phyloP scores from a whole-genome alignment of 1,140 invertebrate species.

The Lutraria rhynchaena region DNA sequence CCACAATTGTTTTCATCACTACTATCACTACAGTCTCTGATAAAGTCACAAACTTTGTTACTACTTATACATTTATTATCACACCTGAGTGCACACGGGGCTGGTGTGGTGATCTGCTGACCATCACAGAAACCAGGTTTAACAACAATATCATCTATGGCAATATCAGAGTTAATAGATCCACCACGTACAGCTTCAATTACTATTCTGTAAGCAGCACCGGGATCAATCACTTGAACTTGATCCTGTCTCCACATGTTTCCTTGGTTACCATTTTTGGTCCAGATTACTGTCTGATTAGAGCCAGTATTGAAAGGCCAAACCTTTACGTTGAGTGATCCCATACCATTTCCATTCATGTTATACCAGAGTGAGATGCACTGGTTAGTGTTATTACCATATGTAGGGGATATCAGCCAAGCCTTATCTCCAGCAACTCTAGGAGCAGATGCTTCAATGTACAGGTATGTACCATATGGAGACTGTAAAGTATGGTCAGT shows the following conservation, averaged over 20 bases:
- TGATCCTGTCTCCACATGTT: slow-evolving; percentile 67
- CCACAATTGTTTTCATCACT: slow-evolving; percentile 76
- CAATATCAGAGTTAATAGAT: slow-evolving; percentile 70
- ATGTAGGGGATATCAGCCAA: slow-evolving; percentile 67
- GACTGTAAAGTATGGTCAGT: slow-evolving; percentile 69
- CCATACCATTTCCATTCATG: slow-evolving; percentile 87
- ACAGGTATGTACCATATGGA: slow-evolving; percentile 77
- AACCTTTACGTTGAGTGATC: slow-evolving; percentile 69
- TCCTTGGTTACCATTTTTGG: slow-evolving; percentile 73
- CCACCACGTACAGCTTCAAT: slow-evolving; percentile 72
- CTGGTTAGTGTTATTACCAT: slow-evolving; percentile 61
- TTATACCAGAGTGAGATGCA: slow-evolving; percentile 87
- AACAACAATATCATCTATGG: slow-evolving; percentile 75
- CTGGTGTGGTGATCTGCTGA: slow-evolving; percentile 50
- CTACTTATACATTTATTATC: slow-evolving; percentile 66
- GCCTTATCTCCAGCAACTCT: slow-evolving; percentile 71
- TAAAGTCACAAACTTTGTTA: slow-evolving; percentile 76
- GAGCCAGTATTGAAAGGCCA: slow-evolving; percentile 21
- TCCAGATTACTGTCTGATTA: slow-evolving; percentile 64
- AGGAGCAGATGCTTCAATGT: slow-evolving; percentile 77
- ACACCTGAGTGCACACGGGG: slow-evolving; percentile 65
- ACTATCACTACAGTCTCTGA: slow-evolving; percentile 73
- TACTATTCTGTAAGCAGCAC: slow-evolving; percentile 62
- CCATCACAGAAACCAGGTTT: slow-evolving; percentile 59
- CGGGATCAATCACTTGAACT: slow-evolving; percentile 60